Conservation (phyloP, 1,140 invertebrate species). For the Hyles euphorbiae region DNA sequence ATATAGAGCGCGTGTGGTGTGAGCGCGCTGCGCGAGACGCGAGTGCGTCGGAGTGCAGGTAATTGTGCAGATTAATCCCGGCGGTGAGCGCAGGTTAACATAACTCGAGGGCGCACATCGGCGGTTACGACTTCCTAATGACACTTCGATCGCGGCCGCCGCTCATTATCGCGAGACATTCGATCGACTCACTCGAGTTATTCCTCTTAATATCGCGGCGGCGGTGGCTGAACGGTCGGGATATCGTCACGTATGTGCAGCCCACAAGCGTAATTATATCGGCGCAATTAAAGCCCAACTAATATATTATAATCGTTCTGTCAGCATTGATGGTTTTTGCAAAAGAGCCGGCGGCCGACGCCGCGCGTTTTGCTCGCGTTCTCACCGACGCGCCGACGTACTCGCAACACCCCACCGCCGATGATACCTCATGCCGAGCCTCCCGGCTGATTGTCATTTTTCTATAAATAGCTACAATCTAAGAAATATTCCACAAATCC, state of each 20-base stretch:
- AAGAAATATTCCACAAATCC: no score
- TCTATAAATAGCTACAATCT: no score
- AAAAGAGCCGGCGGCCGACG: slow-evolving; percentile 48
- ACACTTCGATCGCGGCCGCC: slow-evolving; percentile 63
- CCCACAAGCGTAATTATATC: slow-evolving; percentile 68
- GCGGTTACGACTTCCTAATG: slow-evolving; percentile 70
- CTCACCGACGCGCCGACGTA: slow-evolving; percentile 11
- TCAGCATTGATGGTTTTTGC: slow-evolving; percentile 65
- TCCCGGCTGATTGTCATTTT: no score
- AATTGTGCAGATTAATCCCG: slow-evolving; percentile 54
- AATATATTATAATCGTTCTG: slow-evolving; percentile 74
- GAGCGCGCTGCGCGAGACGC: no score
- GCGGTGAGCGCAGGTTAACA: slow-evolving; percentile 44
- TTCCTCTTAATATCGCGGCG: slow-evolving; percentile 68
- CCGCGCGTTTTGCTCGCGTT: slow-evolving; percentile 45
- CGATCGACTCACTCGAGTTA: slow-evolving; percentile 67
- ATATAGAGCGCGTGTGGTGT: slow-evolving; percentile 1
- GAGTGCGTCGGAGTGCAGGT: slow-evolving; percentile 12
- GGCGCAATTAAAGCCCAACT: slow-evolving; percentile 67
- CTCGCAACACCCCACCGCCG: slow-evolving; percentile 42
- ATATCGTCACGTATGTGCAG: slow-evolving; percentile 69
- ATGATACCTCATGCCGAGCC: not conserved
- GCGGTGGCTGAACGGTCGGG: slow-evolving; percentile 54
- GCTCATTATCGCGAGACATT: slow-evolving; percentile 70
- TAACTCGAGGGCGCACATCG: slow-evolving; percentile 58